Percentiles rank a stretch among this genome's conserved stretches.
phyloP scores from a whole-genome alignment of 2,888 invertebrate species.

The Orchestes rusci region DNA sequence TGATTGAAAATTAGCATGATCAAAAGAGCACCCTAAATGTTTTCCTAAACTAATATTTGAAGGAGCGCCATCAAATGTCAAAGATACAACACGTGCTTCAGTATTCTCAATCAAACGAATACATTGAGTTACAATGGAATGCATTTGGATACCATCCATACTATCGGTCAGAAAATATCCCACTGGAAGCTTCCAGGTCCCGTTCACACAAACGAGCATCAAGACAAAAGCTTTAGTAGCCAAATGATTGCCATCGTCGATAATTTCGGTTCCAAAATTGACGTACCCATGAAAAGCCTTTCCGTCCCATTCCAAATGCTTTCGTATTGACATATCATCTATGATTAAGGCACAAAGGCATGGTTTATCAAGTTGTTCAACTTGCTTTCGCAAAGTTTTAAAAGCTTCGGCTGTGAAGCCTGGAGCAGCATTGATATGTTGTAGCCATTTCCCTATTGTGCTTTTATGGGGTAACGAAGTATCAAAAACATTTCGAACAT shows the following conservation, averaged over 20 bases:
- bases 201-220: too few relatives aligned
- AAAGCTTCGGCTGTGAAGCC: slow-evolving; percentile 33
- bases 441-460: slow-evolving; percentile 36
- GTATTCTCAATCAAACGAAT: slow-evolving; percentile 25
- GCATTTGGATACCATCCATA: too few relatives aligned
- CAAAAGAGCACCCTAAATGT: slow-evolving; percentile 7
- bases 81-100: slow-evolving; percentile 24
- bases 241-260: too few relatives aligned
- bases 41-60: slow-evolving; percentile 24
- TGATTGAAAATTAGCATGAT: slow-evolving; percentile 5
- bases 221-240: too few relatives aligned
- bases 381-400: slow-evolving; percentile 24
- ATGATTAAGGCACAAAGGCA: slow-evolving; percentile 24
- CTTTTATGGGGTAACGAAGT: slow-evolving; percentile 31
- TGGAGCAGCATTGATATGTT: slow-evolving; percentile 31
- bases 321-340: slow-evolving; percentile 33
- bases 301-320: slow-evolving; percentile 34
- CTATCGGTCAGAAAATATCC: too few relatives aligned
- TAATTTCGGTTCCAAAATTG: too few relatives aligned
- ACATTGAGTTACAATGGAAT: slow-evolving; percentile 26
- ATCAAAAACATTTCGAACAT: slow-evolving; percentile 34
- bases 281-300: too few relatives aligned
- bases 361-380: slow-evolving; percentile 11
- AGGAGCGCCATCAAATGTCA: slow-evolving; percentile 33
- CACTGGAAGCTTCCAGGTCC: too few relatives aligned